Evolutionary conservation across 1,140 invertebrate genomes (phyloP).

Genomic region (Amyelois transitella): DNA sequence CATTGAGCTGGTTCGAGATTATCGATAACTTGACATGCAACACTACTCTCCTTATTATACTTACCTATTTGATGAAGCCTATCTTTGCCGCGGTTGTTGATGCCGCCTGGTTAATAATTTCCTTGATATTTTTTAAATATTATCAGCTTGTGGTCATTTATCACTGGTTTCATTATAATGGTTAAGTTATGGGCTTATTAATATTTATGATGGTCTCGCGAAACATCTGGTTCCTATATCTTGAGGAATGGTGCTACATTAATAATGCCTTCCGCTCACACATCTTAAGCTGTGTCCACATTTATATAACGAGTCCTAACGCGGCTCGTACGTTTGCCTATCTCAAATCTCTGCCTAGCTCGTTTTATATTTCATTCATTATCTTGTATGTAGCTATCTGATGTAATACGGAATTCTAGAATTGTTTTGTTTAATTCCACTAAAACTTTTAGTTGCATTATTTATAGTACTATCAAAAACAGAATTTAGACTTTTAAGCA

Average conservation of each 20-base stretch:
- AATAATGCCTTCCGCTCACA: conserved; percentile 4
- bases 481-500: too few relatives aligned
- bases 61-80: conserved; percentile 10
- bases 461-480: too few relatives aligned
- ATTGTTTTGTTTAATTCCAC: too few relatives aligned
- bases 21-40: conserved; percentile 46
- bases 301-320: neutral
- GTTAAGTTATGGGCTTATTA: conserved; percentile 9
- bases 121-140: neutral
- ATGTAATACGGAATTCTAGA: neutral
- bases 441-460: too few relatives aligned
- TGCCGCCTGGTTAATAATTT: neutral
- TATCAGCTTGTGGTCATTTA: neutral
- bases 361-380: neutral
- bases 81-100: conserved; percentile 1
- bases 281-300: neutral
- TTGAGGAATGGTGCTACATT: neutral
- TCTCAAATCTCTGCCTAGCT: neutral
- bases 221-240: conserved; percentile 14
- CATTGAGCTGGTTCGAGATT: conserved; percentile 37
- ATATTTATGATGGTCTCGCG: conserved; percentile 13
- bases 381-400: neutral
- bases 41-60: conserved; percentile 17
- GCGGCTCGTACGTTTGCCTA: neutral
- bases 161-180: conserved; percentile 1